Evolutionary conservation across 2,888 invertebrate species (phyloP).

Genomic region (Drosophila diplacantha): DNA sequence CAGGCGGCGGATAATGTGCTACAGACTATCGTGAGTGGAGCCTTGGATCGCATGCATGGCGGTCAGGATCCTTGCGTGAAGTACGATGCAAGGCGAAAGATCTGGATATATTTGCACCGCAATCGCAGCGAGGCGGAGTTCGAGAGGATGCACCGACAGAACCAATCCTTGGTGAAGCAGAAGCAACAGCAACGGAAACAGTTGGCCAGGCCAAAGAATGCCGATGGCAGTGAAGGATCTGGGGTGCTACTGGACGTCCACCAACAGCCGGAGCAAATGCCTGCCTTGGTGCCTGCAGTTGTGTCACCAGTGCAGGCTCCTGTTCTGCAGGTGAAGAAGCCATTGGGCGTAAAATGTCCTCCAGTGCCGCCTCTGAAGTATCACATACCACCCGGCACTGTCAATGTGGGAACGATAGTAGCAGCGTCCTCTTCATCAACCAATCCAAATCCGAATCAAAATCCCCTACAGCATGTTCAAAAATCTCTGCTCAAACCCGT

Average conservation of each 20-base stretch:
- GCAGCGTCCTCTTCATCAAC: slow-evolving; percentile 2
- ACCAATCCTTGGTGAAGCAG: slow-evolving; percentile 82
- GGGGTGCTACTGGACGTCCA: background rate
- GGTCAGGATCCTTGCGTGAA: slow-evolving; percentile 94
- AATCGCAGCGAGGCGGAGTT: slow-evolving; percentile 81
- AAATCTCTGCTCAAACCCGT: slow-evolving; percentile 67
- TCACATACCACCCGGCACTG: slow-evolving; percentile 58
- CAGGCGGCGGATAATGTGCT: slow-evolving; percentile 77
- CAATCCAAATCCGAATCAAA: background rate
- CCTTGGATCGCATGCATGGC: slow-evolving; percentile 92
- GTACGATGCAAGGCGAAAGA: slow-evolving; percentile 92
- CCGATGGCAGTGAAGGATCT: slow-evolving; percentile 15
- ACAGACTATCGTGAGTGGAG: slow-evolving; percentile 92
- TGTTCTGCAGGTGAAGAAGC: slow-evolving; percentile 46
- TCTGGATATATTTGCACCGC: slow-evolving; percentile 97
- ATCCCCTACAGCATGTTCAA: slow-evolving; percentile 41
- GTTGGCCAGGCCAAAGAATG: slow-evolving; percentile 47
- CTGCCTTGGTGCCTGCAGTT: slow-evolving; percentile 71
- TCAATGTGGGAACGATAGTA: slow-evolving; percentile 12
- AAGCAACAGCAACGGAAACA: slow-evolving; percentile 72
- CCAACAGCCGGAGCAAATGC: slow-evolving; percentile 40
- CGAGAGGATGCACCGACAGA: slow-evolving; percentile 84
- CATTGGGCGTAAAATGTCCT: slow-evolving; percentile 58
- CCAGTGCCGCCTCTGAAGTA: slow-evolving; percentile 75
- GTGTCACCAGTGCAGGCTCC: slow-evolving; percentile 32